phyloP scores from a whole-genome alignment of 2,113 vertebrate genomes.

The Rattus rattus region DNA sequence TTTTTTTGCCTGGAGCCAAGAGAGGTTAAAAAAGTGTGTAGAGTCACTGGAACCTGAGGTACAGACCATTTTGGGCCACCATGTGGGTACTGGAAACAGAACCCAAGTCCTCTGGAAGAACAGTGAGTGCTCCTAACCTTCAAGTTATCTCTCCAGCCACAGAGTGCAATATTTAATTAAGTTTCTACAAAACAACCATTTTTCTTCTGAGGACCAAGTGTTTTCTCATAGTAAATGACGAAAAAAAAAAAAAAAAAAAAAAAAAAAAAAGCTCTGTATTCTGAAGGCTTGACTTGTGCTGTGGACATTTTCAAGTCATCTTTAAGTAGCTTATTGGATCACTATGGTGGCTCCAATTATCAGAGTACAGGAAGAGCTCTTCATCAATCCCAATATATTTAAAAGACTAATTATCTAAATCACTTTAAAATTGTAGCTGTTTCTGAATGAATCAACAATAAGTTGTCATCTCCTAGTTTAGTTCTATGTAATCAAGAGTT shows the following conservation, averaged over 20 bases:
- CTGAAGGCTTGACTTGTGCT: neutral
- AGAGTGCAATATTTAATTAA: neutral
- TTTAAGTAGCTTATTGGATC: neutral
- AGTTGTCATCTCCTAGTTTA: neutral
- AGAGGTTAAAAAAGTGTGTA: neutral
- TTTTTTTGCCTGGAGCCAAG: neutral
- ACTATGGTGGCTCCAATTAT: neutral
- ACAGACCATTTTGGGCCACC: too few relatives aligned
- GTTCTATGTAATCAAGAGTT: neutral
- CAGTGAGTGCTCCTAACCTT: neutral
- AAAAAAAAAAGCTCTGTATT: neutral
- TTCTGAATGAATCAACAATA: neutral
- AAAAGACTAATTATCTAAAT: neutral
- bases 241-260: neutral
- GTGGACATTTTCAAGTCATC: neutral
- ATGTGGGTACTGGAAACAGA: neutral
- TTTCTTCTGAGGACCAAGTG: neutral
- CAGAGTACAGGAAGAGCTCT: neutral
- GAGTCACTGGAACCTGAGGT: neutral
- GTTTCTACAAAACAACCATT: conserved; percentile 18
- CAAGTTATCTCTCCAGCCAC: neutral
- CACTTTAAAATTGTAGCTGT: neutral
- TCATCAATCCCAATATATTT: neutral
- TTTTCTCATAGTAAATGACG: neutral
- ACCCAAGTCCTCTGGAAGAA: neutral